Evolutionary conservation across 2,797 vertebrate genomes (phyloP).

Genomic region (Trachurus trachurus): DNA sequence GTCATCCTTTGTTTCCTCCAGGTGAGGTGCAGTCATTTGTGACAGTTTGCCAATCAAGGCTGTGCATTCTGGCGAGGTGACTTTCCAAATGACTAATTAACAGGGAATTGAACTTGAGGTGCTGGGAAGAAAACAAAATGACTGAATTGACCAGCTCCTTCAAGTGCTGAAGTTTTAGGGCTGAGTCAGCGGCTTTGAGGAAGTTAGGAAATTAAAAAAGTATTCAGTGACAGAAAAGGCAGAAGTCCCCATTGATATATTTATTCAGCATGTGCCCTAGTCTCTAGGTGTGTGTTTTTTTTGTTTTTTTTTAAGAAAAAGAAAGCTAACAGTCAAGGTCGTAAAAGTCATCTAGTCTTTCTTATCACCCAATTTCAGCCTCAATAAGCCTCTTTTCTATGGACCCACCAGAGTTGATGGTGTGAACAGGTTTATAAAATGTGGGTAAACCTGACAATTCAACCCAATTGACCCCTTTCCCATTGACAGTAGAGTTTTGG

Average conservation of each 20-base stretch:
- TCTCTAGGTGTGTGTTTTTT: too few species aligned
- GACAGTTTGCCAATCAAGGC: constrained; percentile 42
- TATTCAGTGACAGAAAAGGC: constrained; percentile 1
- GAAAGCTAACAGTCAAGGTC: too few species aligned
- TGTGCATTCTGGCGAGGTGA: constrained; percentile 31
- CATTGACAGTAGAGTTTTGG: too few species aligned
- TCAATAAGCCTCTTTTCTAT: neutral
- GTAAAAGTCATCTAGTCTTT: too few species aligned
- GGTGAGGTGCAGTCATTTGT: constrained; percentile 7
- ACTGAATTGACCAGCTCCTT: constrained; percentile 18
- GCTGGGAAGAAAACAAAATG: constrained; percentile 17
- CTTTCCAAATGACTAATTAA: constrained; percentile 50
- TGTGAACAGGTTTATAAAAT: neutral
- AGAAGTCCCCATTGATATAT: neutral
- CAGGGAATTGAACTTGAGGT: constrained; percentile 20
- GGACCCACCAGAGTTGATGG: too few species aligned
- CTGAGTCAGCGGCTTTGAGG: constrained; percentile 38
- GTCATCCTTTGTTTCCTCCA: neutral
- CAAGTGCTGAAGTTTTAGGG: constrained; percentile 7
- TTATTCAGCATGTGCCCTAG: neutral
- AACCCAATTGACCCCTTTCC: too few species aligned
- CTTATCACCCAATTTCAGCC: neutral
- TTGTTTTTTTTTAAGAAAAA: too few species aligned
- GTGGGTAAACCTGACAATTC: too few species aligned
- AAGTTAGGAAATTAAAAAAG: constrained; percentile 17